A percentile compares a stretch with the other conserved stretches of the same genome.
Conservation (phyloP, 2,797 vertebrate genomes). For the Gambusia yucatana region DNA sequence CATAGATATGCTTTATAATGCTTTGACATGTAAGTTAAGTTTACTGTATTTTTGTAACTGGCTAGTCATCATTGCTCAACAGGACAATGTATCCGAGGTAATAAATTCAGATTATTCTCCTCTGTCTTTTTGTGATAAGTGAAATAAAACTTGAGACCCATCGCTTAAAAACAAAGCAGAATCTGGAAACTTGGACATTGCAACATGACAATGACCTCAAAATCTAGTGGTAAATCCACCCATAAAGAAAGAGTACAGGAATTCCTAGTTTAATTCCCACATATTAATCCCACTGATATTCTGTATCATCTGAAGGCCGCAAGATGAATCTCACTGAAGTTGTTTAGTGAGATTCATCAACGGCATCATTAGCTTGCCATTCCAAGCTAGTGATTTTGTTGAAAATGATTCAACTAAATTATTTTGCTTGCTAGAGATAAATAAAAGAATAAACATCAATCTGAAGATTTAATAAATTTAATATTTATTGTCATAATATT, state of each 20-base stretch:
- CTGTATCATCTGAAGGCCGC: not conserved
- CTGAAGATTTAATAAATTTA: not conserved
- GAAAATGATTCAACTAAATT: not conserved
- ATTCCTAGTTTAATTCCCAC: not conserved
- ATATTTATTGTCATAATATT: not conserved
- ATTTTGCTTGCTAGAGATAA: not conserved
- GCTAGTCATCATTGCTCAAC: slow-evolving; percentile 79
- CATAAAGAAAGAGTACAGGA: not conserved
- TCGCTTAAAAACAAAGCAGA: not conserved
- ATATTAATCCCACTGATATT: not conserved
- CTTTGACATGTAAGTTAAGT: slow-evolving; percentile 82
- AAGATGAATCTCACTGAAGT: not conserved
- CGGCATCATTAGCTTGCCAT: not conserved
- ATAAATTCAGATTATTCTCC: slow-evolving; percentile 79
- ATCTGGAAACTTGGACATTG: not conserved
- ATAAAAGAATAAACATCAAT: not conserved
- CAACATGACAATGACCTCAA: not conserved
- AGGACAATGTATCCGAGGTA: slow-evolving; percentile 77
- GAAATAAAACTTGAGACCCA: not conserved
- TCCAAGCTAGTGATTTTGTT: not conserved
- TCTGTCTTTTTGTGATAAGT: not conserved
- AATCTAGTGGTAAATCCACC: not conserved
- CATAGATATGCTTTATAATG: slow-evolving; percentile 79
- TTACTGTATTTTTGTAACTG: slow-evolving; percentile 84
- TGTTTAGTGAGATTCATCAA: not conserved